Base-by-base conservation (phyloP, 2,888 invertebrate genomes). In the Drosophila helvetica region DNA sequence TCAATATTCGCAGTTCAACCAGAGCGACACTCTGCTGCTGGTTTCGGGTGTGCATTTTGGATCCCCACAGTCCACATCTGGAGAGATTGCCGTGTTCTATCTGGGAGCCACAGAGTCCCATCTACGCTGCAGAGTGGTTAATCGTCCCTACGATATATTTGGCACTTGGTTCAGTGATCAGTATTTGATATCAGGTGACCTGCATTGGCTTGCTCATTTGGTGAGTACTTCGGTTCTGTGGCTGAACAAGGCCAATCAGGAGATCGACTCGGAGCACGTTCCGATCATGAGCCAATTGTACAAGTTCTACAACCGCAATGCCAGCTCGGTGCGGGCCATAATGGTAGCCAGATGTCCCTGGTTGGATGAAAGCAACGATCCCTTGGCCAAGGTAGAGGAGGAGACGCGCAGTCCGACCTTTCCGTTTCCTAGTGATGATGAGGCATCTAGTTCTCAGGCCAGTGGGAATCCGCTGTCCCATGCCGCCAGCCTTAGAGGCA, bases 151-250 rank as follows among this genome's bases (percentile, higher is more conserved):
- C 86, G 97, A 97, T 90, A 95, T 97, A 76, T 97, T 97, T 92
- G 97, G 97, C 9, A 95, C 96, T n/a, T 97, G 97, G 97, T 96
- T 96, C 89, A 96, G 95, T 87, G 96, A 96, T 89, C 94, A 94
- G 78, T 95, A 96, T 90, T 93, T 97, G 10, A 92, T 97, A 46
- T 96, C 96, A 9, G 97, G 96, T 1, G 95, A 96, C 89, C 92
- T 96, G n/a, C 94, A 95, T 87, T 96, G 96, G 96, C 92, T 96
- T 57, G 96, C 95, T 0, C 95, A 96, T 90, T 92, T 95, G 78
- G 95, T 95, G 18, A 95, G 95, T 88, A 94, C 94, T 12, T 96
- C 96, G 22, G 94, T 95, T 47, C 92, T 97, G 33, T 96, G 96
- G 95, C 92, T 97, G 1, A 96, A 96, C 92, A 96, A 96, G 92